A percentile compares a stretch with the other conserved stretches of the same genome.
Evolutionary conservation across 2,888 invertebrate species (phyloP).

Genomic region (Agriotes lineatus): DNA sequence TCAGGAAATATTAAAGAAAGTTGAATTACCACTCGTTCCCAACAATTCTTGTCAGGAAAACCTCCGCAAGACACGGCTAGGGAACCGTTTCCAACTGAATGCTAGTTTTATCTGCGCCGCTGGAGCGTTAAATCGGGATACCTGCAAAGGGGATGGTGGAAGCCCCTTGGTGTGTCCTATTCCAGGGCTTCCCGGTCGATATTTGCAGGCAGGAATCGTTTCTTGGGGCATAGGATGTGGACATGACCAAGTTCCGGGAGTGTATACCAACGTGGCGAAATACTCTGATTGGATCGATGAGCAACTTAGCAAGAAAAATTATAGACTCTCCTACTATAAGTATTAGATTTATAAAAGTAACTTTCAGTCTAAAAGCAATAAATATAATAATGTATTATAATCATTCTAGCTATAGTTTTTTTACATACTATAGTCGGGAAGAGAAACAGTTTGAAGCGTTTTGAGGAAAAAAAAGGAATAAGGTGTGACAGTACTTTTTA

Average conservation of each 20-base stretch:
- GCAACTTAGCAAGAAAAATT: too few species aligned
- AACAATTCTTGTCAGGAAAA: conserved; percentile 60
- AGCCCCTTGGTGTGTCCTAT: conserved; percentile 81
- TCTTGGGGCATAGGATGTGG: conserved; percentile 62
- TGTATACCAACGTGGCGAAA: conserved; percentile 26
- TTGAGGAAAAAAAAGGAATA: too few species aligned
- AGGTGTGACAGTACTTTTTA: too few species aligned
- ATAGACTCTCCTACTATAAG: too few species aligned
- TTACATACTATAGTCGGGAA: too few species aligned
- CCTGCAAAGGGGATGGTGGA: conserved; percentile 82
- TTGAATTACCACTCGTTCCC: conserved; percentile 76
- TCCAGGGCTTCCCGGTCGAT: conserved; percentile 63
- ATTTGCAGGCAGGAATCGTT: conserved; percentile 69
- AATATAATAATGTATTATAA: too few species aligned
- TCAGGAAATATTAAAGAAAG: conserved; percentile 72
- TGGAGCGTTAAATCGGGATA: conserved; percentile 76
- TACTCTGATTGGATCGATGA: conserved; percentile 34
- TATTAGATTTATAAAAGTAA: too few species aligned
- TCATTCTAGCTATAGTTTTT: too few species aligned
- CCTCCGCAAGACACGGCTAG: conserved; percentile 75
- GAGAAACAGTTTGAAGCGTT: too few species aligned
- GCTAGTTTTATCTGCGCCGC: conserved; percentile 81
- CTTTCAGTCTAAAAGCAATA: too few species aligned
- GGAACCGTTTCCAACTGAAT: conserved; percentile 74
- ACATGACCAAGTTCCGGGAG: not conserved